phyloP scores from a whole-genome alignment of 2,113 vertebrate genomes.

The Miniopterus natalensis region DNA sequence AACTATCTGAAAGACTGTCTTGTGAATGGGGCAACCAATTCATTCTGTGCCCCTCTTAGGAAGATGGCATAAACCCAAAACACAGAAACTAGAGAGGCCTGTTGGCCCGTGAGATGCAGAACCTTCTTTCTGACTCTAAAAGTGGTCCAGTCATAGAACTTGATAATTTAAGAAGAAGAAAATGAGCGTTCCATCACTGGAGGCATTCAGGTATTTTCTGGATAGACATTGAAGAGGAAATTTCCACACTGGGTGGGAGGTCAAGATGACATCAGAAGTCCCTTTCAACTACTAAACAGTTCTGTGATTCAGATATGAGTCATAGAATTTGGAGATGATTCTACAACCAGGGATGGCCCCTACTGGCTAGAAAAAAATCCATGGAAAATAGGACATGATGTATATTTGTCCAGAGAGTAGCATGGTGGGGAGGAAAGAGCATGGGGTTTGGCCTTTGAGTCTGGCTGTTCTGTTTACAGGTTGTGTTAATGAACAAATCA shows the following conservation, averaged over 20 bases:
- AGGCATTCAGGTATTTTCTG: constrained; percentile 57
- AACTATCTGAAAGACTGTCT: neutral
- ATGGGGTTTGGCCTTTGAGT: neutral
- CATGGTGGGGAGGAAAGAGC: neutral
- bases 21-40: neutral
- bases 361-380: constrained; percentile 52
- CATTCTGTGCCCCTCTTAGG: neutral
- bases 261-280: constrained; percentile 79
- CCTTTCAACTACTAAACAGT: constrained; percentile 72
- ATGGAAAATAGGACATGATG: constrained; percentile 64
- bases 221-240: constrained; percentile 70
- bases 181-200: constrained; percentile 25
- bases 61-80: neutral
- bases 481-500: neutral
- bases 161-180: constrained; percentile 11
- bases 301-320: constrained; percentile 82
- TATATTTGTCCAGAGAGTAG: constrained; percentile 30
- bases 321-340: constrained; percentile 76
- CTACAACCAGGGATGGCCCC: constrained; percentile 68
- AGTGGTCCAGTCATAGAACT: neutral
- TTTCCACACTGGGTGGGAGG: constrained; percentile 79
- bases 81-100: neutral
- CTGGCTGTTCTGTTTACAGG: neutral
- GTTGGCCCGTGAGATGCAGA: neutral
- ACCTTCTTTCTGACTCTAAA: constrained; percentile 35